Conservation (phyloP, 1,140 invertebrate species). For the Thrips palmi region DNA sequence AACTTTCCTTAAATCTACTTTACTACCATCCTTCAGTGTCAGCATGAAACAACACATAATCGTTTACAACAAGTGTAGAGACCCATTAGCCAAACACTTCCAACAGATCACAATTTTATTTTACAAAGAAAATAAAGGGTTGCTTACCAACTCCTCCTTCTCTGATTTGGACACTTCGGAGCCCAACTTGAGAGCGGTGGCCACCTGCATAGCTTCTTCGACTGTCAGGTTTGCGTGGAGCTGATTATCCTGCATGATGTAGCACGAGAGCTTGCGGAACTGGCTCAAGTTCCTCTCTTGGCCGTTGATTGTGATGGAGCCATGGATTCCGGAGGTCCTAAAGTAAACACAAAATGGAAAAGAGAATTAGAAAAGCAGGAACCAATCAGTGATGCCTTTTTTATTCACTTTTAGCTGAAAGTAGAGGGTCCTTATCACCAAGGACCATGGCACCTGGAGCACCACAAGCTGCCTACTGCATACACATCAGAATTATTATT, state of each 20-base stretch:
- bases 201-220: constrained; percentile 83
- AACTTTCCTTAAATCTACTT: too few relatives aligned
- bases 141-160: constrained; percentile 66
- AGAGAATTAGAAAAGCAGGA: background rate
- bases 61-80: too few relatives aligned
- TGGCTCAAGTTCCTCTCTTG: constrained; percentile 68
- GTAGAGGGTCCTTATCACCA: too few relatives aligned
- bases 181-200: constrained; percentile 74
- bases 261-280: constrained; percentile 86
- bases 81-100: too few relatives aligned
- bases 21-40: too few relatives aligned
- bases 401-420: too few relatives aligned
- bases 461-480: too few relatives aligned
- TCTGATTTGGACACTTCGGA: constrained; percentile 43
- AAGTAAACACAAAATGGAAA: constrained; percentile 17
- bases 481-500: too few relatives aligned
- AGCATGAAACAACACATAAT: too few relatives aligned
- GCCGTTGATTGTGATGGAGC: constrained; percentile 71
- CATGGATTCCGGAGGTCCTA: constrained; percentile 56
- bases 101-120: background rate
- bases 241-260: constrained; percentile 97
- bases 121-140: constrained; percentile 4
- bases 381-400: constrained; percentile 3
- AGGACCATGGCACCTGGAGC: background rate
- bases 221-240: constrained; percentile 84